Percentiles rank a stretch among this genome's conserved stretches.
Conservation (phyloP, 2,888 invertebrate species). For the Euproctis similis region DNA sequence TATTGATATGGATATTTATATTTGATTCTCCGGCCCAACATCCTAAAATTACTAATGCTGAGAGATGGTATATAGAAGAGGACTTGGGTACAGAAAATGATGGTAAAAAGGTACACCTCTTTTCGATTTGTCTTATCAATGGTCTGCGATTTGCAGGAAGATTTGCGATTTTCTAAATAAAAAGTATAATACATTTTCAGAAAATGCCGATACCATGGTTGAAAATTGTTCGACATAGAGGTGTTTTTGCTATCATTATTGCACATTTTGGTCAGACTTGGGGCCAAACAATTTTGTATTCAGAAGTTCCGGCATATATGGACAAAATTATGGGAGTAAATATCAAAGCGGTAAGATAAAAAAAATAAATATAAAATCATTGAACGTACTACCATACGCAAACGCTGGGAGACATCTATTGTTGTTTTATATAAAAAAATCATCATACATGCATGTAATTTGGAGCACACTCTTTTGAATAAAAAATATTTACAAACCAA, state of each 20-base stretch:
- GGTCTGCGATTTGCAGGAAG: no score
- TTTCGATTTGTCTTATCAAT: no score
- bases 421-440: no score
- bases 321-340: conserved; percentile 81
- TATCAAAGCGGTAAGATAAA: conserved; percentile 48
- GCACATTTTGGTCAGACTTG: conserved; percentile 82
- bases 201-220: conserved; percentile 80
- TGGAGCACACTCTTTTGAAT: no score
- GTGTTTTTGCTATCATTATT: conserved; percentile 65
- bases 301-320: conserved; percentile 87
- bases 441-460: no score
- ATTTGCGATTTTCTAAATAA: no score
- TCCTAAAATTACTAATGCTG: conserved; percentile 77
- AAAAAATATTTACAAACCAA: no score
- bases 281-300: conserved; percentile 87
- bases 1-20: conserved; percentile 74
- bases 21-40: conserved; percentile 81
- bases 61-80: conserved; percentile 81
- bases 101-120: conserved; percentile 8
- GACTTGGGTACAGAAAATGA: conserved; percentile 71
- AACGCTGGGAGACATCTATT: no score
- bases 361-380: no score
- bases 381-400: no score
- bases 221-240: conserved; percentile 78
- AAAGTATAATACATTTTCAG: conserved; percentile 30